Conservation (phyloP, 2,888 invertebrate genomes). For the Pollenia angustigena region DNA sequence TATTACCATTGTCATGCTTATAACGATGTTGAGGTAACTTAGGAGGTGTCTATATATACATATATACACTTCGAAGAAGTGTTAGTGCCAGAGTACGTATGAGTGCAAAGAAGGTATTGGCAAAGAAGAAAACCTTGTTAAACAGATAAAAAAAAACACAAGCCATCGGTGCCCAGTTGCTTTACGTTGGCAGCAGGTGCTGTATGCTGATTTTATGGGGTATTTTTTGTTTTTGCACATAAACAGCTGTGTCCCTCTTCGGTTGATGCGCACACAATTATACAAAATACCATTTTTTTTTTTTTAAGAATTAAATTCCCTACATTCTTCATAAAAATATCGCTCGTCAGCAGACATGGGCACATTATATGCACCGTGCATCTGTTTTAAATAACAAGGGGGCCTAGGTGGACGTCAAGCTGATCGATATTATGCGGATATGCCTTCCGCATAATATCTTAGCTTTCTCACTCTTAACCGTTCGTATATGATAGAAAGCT, state of each 20-base stretch:
- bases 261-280: background rate
- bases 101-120: slow-evolving; percentile 55
- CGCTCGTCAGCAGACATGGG: background rate
- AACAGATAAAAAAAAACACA: background rate
- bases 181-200: slow-evolving; percentile 61
- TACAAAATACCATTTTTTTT: background rate
- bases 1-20: slow-evolving; percentile 36
- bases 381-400: no score
- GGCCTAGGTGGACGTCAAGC: no score
- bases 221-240: slow-evolving; percentile 41
- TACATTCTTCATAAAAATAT: background rate
- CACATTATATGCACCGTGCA: no score
- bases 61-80: slow-evolving; percentile 1
- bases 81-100: background rate
- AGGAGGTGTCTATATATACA: slow-evolving; percentile 9
- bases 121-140: slow-evolving; percentile 47
- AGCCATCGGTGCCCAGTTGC: slow-evolving; percentile 20
- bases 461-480: no score
- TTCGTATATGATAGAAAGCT: no score
- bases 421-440: no score
- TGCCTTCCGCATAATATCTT: no score
- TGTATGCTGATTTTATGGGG: slow-evolving; percentile 58
- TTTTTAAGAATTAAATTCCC: background rate
- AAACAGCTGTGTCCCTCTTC: slow-evolving; percentile 59
- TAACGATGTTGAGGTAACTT: slow-evolving; percentile 47